Percentiles rank a stretch among this genome's conserved stretches.
phyloP scores from a whole-genome alignment of 2,797 vertebrate species.

The Muscicapa striata region DNA sequence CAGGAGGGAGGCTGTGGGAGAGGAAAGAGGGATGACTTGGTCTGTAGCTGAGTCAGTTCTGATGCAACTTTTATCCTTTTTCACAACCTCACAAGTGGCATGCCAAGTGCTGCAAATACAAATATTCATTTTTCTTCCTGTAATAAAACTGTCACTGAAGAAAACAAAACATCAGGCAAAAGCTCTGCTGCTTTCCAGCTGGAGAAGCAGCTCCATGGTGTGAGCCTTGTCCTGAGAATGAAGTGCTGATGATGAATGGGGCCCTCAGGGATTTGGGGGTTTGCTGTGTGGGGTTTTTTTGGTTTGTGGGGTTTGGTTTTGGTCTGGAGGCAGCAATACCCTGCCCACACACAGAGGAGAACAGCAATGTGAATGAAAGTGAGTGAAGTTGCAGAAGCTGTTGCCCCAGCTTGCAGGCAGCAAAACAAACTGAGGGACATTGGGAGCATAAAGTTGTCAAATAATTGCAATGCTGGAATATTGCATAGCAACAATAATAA shows the following conservation, averaged over 20 bases:
- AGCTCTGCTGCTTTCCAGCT: not conserved
- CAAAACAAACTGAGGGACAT: not conserved
- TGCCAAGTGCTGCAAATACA: not conserved
- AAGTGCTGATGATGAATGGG: not conserved
- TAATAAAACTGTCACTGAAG: not conserved
- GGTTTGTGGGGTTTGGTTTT: not conserved
- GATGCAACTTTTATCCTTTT: not conserved
- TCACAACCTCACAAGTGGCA: not conserved
- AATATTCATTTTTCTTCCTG: slow-evolving; percentile 39
- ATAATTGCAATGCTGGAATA: not conserved
- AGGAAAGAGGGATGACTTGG: not conserved
- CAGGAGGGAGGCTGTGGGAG: not conserved
- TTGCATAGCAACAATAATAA: slow-evolving; percentile 1
- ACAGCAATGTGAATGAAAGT: not conserved
- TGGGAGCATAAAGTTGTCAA: not conserved
- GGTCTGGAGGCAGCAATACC: not conserved
- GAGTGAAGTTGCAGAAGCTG: not conserved
- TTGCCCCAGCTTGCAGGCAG: not conserved
- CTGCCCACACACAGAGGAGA: not conserved
- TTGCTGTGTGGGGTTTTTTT: not conserved
- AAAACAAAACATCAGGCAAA: not conserved
- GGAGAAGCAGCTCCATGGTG: not conserved
- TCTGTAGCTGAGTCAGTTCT: not conserved
- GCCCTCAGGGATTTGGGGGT: not conserved
- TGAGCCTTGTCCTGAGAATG: not conserved